Percentiles rank a stretch among this genome's conserved stretches.
These are phyloP conservation scores for Pelagia noctiluca DNA, from an alignment of 30 jellyfish, hydroid and myxozoan genomes.

Conservation along the genomic window DNA sequence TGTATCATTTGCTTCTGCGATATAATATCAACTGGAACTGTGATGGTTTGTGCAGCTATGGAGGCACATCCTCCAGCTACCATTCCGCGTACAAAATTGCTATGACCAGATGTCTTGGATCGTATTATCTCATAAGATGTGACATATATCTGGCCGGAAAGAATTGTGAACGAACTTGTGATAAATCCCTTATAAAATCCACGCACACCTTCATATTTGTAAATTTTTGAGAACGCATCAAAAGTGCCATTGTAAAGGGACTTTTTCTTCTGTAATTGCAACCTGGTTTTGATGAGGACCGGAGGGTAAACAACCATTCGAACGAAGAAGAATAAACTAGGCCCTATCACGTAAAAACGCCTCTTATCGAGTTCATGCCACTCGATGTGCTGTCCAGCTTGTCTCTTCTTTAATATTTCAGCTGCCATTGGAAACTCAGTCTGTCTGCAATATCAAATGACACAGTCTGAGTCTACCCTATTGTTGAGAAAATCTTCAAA, in stretches of 20 bases:
- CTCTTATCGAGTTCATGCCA: constrained; percentile 97
- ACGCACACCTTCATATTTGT: constrained; percentile 90
- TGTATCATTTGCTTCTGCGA: constrained; percentile 93
- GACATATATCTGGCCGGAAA: constrained; percentile 86
- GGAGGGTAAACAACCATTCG: constrained; percentile 93
- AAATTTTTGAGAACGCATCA: constrained; percentile 90
- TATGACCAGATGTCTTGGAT: constrained; percentile 54
- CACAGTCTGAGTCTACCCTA: no score
- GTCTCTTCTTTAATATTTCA: constrained; percentile 29
- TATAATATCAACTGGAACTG: constrained; percentile 96
- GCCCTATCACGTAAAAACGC: constrained; percentile 88
- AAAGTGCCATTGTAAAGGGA: constrained; percentile 81
- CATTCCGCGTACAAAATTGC: constrained; percentile 70
- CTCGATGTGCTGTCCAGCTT: constrained; percentile 83
- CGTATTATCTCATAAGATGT: constrained; percentile 89
- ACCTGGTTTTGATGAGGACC: constrained; percentile 86
- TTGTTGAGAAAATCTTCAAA: no score
- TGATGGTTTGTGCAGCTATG: constrained; percentile 91
- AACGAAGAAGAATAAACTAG: constrained; percentile 81
- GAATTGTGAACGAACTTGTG: constrained; percentile 69
- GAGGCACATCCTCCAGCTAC: constrained; percentile 96
- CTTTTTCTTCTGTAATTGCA: constrained; percentile 83
- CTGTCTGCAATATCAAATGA: no score
- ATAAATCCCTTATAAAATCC: constrained; percentile 94
- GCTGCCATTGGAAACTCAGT: no score